phyloP scores from a whole-genome alignment of 2,888 invertebrate species.

The Parasteatoda lunata region DNA sequence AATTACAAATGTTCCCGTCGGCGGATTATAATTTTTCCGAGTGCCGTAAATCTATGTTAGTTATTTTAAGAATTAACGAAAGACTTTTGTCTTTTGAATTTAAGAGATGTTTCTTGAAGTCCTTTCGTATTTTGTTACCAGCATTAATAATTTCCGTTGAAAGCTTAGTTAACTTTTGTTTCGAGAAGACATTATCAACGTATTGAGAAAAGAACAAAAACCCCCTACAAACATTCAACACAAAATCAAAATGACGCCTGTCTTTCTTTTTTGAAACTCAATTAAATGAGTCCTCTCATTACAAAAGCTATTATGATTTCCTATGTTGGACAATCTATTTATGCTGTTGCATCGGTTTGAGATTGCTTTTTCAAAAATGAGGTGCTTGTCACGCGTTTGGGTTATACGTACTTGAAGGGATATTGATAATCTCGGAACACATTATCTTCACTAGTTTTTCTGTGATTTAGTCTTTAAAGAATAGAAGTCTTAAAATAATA shows the following conservation, averaged over 20 bases:
- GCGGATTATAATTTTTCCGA: slow-evolving; percentile 63
- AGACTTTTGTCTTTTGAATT: slow-evolving; percentile 65
- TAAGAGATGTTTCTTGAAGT: slow-evolving; percentile 54
- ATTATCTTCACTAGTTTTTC: too few species aligned
- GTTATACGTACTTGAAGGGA: too few species aligned
- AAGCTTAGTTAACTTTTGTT: slow-evolving; percentile 68
- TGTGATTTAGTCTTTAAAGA: too few species aligned
- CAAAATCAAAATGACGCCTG: background rate
- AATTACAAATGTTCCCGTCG: slow-evolving; percentile 64
- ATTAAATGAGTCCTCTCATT: too few species aligned
- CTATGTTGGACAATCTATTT: too few species aligned
- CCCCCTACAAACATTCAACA: background rate
- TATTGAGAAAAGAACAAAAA: slow-evolving; percentile 47
- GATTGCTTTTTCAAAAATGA: too few species aligned
- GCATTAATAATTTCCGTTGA: slow-evolving; percentile 61
- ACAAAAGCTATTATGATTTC: too few species aligned
- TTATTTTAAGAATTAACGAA: slow-evolving; percentile 65
- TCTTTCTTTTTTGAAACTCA: background rate
- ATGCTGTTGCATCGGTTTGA: too few species aligned
- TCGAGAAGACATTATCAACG: slow-evolving; percentile 17
- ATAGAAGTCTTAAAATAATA: too few species aligned
- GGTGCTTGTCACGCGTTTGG: too few species aligned
- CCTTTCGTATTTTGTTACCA: slow-evolving; percentile 56
- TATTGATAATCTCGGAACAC: too few species aligned
- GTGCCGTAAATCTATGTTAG: slow-evolving; percentile 62